Percentiles rank a stretch among this genome's conserved stretches.
Conservation (phyloP, 2,888 invertebrate genomes). For the Allolobophora icterica region DNA sequence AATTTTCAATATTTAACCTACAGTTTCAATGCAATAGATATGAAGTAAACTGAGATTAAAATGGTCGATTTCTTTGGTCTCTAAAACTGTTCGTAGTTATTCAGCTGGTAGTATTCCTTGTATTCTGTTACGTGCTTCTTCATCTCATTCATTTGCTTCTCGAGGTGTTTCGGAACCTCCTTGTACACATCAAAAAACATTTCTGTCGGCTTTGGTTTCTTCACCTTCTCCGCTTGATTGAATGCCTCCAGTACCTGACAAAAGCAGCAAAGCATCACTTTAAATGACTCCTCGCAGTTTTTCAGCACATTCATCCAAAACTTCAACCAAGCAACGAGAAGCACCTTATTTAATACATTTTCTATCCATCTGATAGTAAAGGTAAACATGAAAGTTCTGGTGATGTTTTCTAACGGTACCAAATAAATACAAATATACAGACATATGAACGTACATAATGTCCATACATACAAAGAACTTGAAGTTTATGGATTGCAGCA, state of each 20-base stretch:
- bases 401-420: no score
- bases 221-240: conserved; percentile 82
- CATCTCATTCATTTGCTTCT: conserved; percentile 79
- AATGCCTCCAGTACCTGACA: conserved; percentile 77
- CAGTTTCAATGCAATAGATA: not conserved
- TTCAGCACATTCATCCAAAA: not conserved
- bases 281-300: no score
- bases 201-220: conserved; percentile 84
- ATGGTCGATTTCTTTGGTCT: not conserved
- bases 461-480: no score
- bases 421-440: no score
- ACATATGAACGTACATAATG: no score
- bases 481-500: no score
- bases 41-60: not conserved
- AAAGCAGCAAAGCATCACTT: conserved; percentile 51
- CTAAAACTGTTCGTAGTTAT: conserved; percentile 54
- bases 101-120: conserved; percentile 83
- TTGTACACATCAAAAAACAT: conserved; percentile 91
- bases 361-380: not conserved
- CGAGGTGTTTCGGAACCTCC: conserved; percentile 80
- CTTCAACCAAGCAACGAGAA: not conserved
- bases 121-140: conserved; percentile 82
- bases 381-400: no score
- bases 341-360: not conserved
- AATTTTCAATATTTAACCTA: not conserved